These are phyloP conservation scores for Drosophila nigritarsus DNA, from an alignment of 2,888 invertebrate genomes.

Conservation along the genomic window DNA sequence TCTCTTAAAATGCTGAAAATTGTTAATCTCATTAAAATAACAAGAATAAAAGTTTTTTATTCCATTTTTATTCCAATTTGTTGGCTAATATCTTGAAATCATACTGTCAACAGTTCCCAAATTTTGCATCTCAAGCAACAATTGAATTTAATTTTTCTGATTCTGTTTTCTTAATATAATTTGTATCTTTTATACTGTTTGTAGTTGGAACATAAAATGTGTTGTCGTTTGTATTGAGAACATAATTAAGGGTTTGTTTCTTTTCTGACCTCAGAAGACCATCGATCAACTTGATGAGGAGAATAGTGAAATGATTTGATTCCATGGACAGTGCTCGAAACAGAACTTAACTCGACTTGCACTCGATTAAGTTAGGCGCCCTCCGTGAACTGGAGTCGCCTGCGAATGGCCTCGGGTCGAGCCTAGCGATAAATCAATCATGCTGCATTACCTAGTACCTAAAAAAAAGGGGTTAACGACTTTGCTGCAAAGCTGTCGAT, in stretches of 20 bases:
- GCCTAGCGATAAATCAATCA: conserved; percentile 61
- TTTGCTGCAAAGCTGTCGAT: conserved; percentile 56
- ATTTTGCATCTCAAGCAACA: not conserved
- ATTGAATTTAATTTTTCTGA: not conserved
- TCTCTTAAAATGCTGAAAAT: too few species aligned
- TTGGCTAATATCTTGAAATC: not conserved
- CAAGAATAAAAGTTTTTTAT: not conserved
- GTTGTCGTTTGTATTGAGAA: not conserved
- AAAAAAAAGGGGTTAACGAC: conserved; percentile 57
- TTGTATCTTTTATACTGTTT: not conserved
- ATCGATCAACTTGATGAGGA: conserved; percentile 48
- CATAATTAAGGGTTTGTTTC: conserved; percentile 18
- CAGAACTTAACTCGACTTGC: not conserved
- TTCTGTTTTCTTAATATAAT: not conserved
- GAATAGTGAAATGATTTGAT: conserved; percentile 36
- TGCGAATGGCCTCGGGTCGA: conserved; percentile 26
- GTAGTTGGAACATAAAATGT: not conserved
- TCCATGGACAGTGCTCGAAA: conserved; percentile 19
- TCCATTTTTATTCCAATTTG: not conserved
- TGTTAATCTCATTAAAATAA: too few species aligned
- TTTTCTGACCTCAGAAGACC: conserved; percentile 3
- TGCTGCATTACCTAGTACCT: conserved; percentile 44
- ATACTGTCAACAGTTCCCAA: not conserved
- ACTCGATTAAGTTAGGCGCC: conserved; percentile 38
- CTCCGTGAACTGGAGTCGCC: conserved; percentile 23